These are phyloP conservation scores for Lepilemur septentrionalis DNA, from an alignment of 2,797 vertebrate species.

Conservation along the genomic window DNA sequence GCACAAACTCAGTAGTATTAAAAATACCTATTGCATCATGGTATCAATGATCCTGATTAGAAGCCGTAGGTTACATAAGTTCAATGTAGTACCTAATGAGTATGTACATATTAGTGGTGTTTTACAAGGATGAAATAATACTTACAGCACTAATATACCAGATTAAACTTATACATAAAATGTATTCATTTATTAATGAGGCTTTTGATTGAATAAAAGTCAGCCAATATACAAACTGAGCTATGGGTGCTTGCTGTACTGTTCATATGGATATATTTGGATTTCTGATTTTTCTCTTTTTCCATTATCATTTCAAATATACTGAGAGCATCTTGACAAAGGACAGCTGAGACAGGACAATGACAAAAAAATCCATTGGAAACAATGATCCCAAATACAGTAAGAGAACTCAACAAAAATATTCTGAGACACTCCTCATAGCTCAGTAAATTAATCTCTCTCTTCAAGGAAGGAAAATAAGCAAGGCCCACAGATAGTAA, in stretches of 20 bases:
- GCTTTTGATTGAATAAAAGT: not conserved
- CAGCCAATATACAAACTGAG: not conserved
- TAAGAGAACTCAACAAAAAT: not conserved
- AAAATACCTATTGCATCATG: not conserved
- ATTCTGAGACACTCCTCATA: not conserved
- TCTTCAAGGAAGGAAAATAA: conserved; percentile 36
- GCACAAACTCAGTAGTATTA: not conserved
- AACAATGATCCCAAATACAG: not conserved
- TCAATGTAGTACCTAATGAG: not conserved
- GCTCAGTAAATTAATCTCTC: not conserved
- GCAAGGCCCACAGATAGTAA: conserved; percentile 49
- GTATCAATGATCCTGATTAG: not conserved
- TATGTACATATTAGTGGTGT: not conserved
- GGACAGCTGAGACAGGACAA: not conserved
- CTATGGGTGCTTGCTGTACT: not conserved
- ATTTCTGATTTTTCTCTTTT: not conserved
- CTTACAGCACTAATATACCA: not conserved
- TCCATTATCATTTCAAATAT: conserved; percentile 23
- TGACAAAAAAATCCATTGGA: not conserved
- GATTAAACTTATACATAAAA: not conserved
- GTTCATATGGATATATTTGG: not conserved
- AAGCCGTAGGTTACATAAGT: not conserved
- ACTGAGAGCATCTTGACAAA: not conserved
- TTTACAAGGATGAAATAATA: not conserved
- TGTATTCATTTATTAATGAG: not conserved